These are phyloP conservation scores for Cyprinodon tularosa DNA, from an alignment of 2,113 vertebrate species.

Conservation along the genomic window DNA sequence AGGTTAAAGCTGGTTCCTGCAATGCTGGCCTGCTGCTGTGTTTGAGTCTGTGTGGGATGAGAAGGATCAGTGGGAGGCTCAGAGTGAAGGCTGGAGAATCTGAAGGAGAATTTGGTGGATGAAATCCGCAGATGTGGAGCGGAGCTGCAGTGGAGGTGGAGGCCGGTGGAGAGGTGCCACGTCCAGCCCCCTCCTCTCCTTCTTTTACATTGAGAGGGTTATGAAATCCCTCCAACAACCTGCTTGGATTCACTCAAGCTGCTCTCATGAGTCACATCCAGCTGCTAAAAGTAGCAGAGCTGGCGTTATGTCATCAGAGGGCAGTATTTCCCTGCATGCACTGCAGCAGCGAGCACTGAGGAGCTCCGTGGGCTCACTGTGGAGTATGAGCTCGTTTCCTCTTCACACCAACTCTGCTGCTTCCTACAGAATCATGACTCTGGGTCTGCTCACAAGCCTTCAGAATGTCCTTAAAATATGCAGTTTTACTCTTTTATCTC, in stretches of 20 bases:
- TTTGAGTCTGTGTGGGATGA: not conserved
- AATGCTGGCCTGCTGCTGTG: not conserved
- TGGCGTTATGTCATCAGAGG: conserved; percentile 45
- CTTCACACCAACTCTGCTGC: not conserved
- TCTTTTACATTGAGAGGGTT: conserved; percentile 53
- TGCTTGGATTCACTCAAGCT: conserved; percentile 27
- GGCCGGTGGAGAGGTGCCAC: conserved; percentile 22
- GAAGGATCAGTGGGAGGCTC: not conserved
- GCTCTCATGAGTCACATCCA: conserved; percentile 58
- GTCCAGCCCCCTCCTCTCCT: conserved; percentile 19
- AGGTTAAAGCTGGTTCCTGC: not conserved
- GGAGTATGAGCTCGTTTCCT: not conserved
- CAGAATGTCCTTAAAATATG: not conserved
- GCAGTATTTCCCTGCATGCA: conserved; percentile 2
- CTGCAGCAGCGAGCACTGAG: conserved; percentile 2
- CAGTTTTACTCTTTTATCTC: not conserved
- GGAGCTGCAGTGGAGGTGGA: conserved; percentile 18
- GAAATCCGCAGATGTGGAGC: conserved; percentile 16
- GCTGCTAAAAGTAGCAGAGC: conserved; percentile 35
- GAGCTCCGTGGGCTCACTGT: conserved; percentile 25
- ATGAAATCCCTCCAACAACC: conserved; percentile 40
- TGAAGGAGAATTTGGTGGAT: conserved; percentile 15
- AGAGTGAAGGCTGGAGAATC: not conserved
- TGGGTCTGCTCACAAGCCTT: not conserved
- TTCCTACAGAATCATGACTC: not conserved